Evolutionary conservation across 2,888 invertebrate genomes (phyloP), one percentile per base, ranked within the genome.

Genomic region (Druceiella hillmani): DNA sequence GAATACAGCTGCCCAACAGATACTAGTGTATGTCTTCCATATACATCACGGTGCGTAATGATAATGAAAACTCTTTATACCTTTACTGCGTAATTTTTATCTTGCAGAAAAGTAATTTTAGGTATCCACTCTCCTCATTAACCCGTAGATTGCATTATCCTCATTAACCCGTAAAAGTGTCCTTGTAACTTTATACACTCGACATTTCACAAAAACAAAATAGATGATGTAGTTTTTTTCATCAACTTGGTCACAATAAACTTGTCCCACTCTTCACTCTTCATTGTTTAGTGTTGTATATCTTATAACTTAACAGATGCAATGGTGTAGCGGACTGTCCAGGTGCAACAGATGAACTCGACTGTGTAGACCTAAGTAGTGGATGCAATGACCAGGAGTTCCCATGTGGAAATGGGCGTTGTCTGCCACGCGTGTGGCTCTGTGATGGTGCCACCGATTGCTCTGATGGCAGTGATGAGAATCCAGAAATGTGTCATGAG

Each of bases 391-490:
- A 51, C 3, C 65, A 64, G 1, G 57, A 73, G 51, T 82, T 78
- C 52, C 55, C 65, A 45, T 80, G 83, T 58, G 50, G 57, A 13
- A 72, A 81, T 62, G 65, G 68, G 33, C 69, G 63, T 29, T 78
- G 89, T 49, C 72, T 89, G 20, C 65, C 74, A 0, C 50, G 52
- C 2, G 52, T 59, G 5, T 79, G 79, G 69, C 51, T 78, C 44
- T 79, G 78, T 66, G 74, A 88, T 50, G 67, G 74, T 0, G 54
- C 56, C 0, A 66, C 74, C 33, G 84, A 89, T 53, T 90, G 89
- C 54, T 57, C 58, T 0, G 88, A 89, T 52, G 75, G 75, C 7
- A 81, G 81, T 1, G 89, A 90, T 53, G 89, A 90, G 56, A 75
- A 74, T 6, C 16, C 46, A 3, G 48, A 48, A 4, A 52, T 56